phyloP scores from a whole-genome alignment of 1,140 invertebrate genomes.

The Drosophila takahashii region DNA sequence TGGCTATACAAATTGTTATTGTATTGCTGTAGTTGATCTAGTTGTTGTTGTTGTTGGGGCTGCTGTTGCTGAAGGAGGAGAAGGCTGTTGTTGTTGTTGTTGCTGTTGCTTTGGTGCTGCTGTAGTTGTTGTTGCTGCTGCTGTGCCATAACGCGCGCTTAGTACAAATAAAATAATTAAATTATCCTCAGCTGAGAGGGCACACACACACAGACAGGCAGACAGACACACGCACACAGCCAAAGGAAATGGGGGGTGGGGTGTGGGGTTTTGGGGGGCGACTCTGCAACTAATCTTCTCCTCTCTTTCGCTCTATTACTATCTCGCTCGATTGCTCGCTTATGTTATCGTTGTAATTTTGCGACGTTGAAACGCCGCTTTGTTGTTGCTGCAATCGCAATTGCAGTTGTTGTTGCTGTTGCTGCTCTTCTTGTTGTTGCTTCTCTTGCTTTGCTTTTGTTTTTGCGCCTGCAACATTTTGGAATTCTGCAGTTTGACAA shows the following conservation, averaged over 20 bases:
- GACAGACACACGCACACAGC: conserved; percentile 27
- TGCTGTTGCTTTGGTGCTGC: conserved; percentile 43
- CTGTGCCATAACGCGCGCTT: conserved; percentile 76
- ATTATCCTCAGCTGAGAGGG: conserved; percentile 42
- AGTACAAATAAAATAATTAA: conserved; percentile 66
- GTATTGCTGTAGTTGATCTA: conserved; percentile 70
- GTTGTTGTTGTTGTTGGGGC: conserved; percentile 47
- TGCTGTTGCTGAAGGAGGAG: conserved; percentile 48
- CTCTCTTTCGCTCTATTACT: conserved; percentile 24
- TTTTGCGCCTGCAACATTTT: conserved; percentile 29
- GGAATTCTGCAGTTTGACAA: conserved; percentile 44
- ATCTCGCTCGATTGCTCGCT: conserved; percentile 32
- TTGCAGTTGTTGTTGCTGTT: conserved; percentile 23
- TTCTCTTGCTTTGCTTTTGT: conserved; percentile 31
- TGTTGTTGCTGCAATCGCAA: conserved; percentile 30
- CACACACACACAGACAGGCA: conserved; percentile 28
- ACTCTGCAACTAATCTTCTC: conserved; percentile 3
- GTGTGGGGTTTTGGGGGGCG: background rate
- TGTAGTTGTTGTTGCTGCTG: conserved; percentile 67
- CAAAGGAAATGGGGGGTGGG: background rate
- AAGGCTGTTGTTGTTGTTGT: conserved; percentile 55
- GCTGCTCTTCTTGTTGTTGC: conserved; percentile 43
- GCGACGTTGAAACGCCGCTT: conserved; percentile 50
- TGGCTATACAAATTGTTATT: conserved; percentile 78
- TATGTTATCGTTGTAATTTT: conserved; percentile 69